Conservation (phyloP, 2,888 invertebrate genomes). For the Galeruca laticollis region DNA sequence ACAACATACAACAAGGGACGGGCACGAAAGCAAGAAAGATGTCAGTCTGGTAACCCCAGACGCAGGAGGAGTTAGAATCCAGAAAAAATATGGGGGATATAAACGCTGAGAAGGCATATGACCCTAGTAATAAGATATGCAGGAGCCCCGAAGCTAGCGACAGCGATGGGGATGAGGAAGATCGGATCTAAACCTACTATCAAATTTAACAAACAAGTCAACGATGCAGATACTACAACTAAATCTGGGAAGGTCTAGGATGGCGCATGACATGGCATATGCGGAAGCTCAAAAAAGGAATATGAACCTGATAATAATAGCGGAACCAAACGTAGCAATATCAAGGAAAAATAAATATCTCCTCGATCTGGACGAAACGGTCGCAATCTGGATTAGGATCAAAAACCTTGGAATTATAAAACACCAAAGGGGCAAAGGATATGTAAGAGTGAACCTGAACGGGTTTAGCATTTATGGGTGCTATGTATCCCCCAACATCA, state of each 20-base stretch:
- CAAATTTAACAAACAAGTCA: too few species aligned
- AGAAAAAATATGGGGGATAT: not conserved
- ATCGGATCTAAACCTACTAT: too few species aligned
- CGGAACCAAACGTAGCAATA: too few species aligned
- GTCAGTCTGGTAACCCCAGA: too few species aligned
- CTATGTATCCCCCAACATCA: constrained; percentile 25
- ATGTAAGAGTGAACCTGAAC: not conserved
- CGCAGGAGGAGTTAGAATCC: not conserved
- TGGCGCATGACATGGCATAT: constrained; percentile 7
- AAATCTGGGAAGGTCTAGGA: constrained; percentile 17
- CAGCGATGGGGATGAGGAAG: too few species aligned
- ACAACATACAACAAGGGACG: too few species aligned
- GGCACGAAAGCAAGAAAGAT: too few species aligned
- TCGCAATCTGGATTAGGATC: not conserved
- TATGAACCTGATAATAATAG: too few species aligned
- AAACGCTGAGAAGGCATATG: not conserved
- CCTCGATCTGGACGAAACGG: not conserved
- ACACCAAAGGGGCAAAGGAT: constrained; percentile 5
- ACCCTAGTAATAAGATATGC: not conserved
- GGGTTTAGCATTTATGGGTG: not conserved
- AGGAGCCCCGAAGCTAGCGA: not conserved
- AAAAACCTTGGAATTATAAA: constrained; percentile 1
- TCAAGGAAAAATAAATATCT: constrained; percentile 2
- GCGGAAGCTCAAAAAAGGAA: not conserved
- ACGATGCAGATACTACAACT: constrained; percentile 15